Percentiles rank a stretch among this genome's conserved stretches.
Evolutionary conservation across 2,113 vertebrate species (phyloP).

Genomic region (Rhea americana): DNA sequence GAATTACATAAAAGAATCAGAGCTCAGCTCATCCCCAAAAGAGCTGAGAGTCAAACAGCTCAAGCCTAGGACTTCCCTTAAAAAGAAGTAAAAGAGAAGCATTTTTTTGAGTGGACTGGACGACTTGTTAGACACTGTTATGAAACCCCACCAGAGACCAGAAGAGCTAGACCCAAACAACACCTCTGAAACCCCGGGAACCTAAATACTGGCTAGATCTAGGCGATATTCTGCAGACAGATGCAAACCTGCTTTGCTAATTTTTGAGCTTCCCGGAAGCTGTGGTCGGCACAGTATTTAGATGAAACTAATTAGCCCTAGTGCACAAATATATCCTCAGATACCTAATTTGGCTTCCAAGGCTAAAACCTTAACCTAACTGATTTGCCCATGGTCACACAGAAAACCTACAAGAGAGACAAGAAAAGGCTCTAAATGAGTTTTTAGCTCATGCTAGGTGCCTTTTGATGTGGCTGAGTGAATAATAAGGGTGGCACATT

Average conservation of each 20-base stretch:
- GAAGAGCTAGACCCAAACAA: background rate
- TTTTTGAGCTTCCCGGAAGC: constrained; percentile 23
- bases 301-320: background rate
- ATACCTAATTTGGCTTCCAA: background rate
- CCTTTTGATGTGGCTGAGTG: background rate
- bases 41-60: background rate
- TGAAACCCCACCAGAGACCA: background rate
- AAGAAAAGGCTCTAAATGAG: background rate
- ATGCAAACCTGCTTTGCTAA: constrained; percentile 14
- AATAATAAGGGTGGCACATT: background rate
- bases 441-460: background rate
- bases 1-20: background rate
- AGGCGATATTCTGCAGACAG: constrained; percentile 11
- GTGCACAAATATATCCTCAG: background rate
- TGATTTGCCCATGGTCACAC: background rate
- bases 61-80: background rate
- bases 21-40: background rate
- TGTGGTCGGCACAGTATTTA: constrained; percentile 35
- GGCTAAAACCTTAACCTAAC: background rate
- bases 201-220: background rate
- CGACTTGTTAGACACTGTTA: background rate
- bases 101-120: background rate
- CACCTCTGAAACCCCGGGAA: background rate
- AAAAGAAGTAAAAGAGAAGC: background rate
- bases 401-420: background rate